Conservation (phyloP, 2,113 vertebrate species). For the Cyrtonyx montezumae region DNA sequence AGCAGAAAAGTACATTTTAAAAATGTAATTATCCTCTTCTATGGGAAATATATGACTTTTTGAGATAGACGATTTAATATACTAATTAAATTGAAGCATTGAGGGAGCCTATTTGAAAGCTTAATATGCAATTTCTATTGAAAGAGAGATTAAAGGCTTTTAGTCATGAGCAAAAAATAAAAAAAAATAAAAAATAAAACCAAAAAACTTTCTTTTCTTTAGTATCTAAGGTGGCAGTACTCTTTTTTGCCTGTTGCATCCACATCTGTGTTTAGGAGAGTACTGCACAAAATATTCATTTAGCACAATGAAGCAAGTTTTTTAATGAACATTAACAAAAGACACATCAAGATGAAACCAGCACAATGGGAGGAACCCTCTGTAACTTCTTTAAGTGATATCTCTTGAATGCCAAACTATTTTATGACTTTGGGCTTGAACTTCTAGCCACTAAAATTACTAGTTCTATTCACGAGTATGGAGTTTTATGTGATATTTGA, state of each 20-base stretch:
- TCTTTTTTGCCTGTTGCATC: background rate
- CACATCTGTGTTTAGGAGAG: background rate
- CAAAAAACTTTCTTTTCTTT: background rate
- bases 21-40: background rate
- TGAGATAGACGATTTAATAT: conserved; percentile 6
- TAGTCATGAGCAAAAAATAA: background rate
- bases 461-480: background rate
- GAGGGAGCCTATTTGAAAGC: background rate
- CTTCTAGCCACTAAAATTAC: background rate
- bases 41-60: conserved; percentile 24
- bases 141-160: conserved; percentile 23
- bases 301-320: background rate
- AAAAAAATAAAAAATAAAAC: too few relatives aligned
- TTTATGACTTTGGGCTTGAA: background rate
- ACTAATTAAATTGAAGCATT: background rate
- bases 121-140: conserved; percentile 6
- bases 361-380: background rate
- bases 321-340: background rate
- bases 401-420: background rate
- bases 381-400: background rate
- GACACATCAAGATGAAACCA: background rate
- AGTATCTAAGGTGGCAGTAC: background rate
- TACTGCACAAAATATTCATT: background rate
- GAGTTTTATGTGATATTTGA: background rate
- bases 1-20: background rate